Evolutionary conservation across 2,113 vertebrate genomes (phyloP).

Genomic region (Rhineura floridana): DNA sequence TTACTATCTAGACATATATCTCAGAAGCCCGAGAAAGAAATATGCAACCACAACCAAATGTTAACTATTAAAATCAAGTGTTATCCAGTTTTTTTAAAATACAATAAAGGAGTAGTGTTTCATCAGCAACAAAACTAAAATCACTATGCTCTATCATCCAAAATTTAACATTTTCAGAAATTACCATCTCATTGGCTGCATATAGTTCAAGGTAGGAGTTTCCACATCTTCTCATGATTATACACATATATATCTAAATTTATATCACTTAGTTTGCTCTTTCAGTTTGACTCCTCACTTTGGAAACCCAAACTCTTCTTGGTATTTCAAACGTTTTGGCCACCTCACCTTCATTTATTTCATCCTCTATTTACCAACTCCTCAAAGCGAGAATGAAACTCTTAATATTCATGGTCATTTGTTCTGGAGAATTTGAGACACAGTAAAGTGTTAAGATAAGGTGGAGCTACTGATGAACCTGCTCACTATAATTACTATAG

Average conservation of each 20-base stretch:
- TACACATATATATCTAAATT: background rate
- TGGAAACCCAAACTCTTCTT: conserved; percentile 8
- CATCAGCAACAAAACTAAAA: background rate
- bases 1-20: background rate
- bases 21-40: conserved; percentile 14
- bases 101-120: background rate
- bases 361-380: conserved; percentile 17
- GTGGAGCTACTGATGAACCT: conserved; percentile 9
- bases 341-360: background rate
- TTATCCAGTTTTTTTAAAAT: background rate
- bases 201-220: background rate
- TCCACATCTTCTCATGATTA: background rate
- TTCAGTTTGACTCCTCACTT: background rate
- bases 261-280: background rate
- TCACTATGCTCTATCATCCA: background rate
- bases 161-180: background rate
- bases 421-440: conserved; percentile 52
- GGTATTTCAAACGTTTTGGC: background rate
- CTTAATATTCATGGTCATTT: conserved; percentile 49
- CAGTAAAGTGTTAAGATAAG: conserved; percentile 40
- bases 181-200: background rate
- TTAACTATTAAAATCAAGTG: conserved; percentile 13
- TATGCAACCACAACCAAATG: conserved; percentile 24
- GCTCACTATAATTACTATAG: conserved; percentile 4
- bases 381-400: background rate